phyloP scores from a whole-genome alignment of 53 echinoderm and acorn worm genomes.

The Holothuria leucospilota region DNA sequence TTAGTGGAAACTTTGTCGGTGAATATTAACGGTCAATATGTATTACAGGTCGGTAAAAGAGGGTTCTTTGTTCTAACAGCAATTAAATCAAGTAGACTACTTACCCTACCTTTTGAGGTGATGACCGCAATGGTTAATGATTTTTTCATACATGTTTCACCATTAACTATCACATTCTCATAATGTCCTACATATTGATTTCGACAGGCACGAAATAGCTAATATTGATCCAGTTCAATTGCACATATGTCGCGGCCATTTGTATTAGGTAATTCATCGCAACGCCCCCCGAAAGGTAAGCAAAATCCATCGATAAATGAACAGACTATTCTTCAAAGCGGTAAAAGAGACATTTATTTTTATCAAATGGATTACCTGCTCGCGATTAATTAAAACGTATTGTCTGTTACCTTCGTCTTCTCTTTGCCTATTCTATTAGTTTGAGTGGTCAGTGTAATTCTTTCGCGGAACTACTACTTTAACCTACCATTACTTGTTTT shows the following conservation, averaged over 20 bases:
- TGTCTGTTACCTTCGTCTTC: no score
- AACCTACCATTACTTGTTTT: no score
- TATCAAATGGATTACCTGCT: no score
- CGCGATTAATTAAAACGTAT: no score
- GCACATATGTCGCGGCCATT: constrained; percentile 4
- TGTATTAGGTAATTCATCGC: neutral
- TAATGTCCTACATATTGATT: constrained; percentile 25
- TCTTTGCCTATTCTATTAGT: no score
- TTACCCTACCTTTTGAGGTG: constrained; percentile 17
- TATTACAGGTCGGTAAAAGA: constrained; percentile 1
- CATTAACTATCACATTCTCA: constrained; percentile 37
- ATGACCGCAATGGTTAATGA: neutral
- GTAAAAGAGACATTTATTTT: no score
- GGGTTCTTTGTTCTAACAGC: constrained; percentile 12
- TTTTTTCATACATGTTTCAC: constrained; percentile 25
- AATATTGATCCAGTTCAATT: constrained; percentile 34
- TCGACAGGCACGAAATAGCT: constrained; percentile 22
- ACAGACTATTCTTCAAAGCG: no score
- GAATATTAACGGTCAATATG: constrained; percentile 15
- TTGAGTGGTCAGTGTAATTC: no score
- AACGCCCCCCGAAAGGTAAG: no score
- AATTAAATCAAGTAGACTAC: constrained; percentile 38
- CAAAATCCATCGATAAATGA: no score
- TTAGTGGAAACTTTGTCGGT: no score
- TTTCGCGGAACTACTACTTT: no score